Evolutionary conservation across 1,140 invertebrate genomes (phyloP), one percentile per base, ranked within the genome.

Genomic region (Cyclargus thomasi): DNA sequence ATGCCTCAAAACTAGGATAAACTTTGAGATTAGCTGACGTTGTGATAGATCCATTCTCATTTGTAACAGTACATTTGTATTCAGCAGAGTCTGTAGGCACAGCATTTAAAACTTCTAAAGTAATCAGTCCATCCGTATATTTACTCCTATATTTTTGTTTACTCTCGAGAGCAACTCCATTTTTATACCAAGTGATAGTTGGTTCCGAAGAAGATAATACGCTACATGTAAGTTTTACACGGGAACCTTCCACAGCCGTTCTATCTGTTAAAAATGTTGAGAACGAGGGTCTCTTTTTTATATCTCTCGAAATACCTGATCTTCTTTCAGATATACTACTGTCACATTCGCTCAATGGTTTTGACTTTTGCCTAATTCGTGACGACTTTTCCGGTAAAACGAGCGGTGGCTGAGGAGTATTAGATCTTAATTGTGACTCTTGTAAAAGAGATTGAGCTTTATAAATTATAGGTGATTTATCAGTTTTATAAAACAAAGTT

Each of bases 161-260:
- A 79, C 90, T 73, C 68, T 86, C 72, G 5, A 95, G 71, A n/a
- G 92, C 86, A 55, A 92, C 82, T 6, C 94, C 94, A 81, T 97
- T 95, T 81, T 95, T 97, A 17, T 94, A 94, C 97, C 97, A 99
- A 71, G 94, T 93, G 2, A 98, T 91, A 62, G 92, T 92, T 0
- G 96, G 95, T 73, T 96, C 95, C 0, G 96, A 94, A 69, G 93
- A 92, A n/a, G 95, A 95, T 63, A 97, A 92, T 0, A 98, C 93
- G 67, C 95, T 94, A 80, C 97, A 98, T 2, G 95, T 94, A n/a
- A 99, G 86, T 77, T 95, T 95, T 1, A 97, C 93, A 70, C 93
- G 91, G 22, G 94, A 94, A 10, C 94, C 94, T 77, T 94, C 93
- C 0, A 94, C 93, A 1, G 95, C 94, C 3, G 95, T 95, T 71